Evolutionary conservation across 2,113 vertebrate genomes (phyloP), one percentile per base, ranked within the genome.

Genomic region (Caretta caretta): DNA sequence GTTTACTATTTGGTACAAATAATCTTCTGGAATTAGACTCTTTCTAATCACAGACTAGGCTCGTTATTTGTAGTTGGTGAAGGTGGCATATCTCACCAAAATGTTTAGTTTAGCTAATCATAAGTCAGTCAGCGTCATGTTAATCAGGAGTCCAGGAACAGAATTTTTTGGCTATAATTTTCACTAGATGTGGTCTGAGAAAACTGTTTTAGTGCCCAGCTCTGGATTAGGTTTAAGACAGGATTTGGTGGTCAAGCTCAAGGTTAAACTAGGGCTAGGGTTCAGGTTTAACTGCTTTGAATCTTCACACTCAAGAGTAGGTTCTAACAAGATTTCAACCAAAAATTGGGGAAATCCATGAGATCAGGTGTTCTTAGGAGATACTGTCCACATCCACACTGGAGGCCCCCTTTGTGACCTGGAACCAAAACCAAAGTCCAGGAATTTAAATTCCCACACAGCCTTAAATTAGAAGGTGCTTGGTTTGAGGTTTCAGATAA

Each of bases 261-360:
- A 3, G 57, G 4, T 5, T 25, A 56, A 54, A 42, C 50, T 87
- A 54, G 13, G 25, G 3, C 17, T 90, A 50, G 78, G 46, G 29
- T 57, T 0, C 0, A 46, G 19, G 29, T 59, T 85, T 54, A 79
- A 13, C 54, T 46, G 2, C 25, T 88, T 76, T 75, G 50, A 72
- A 87, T 49, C 35, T 35, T 22, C 65, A 83, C n/a, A 78, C 9
- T 88, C 3, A 42, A 62, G 78, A 78, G 42, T 38, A 0, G 0
- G 3, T 82, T 10, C 76, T 82, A 14, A n/a, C 35, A 38, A 46
- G 53, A 35, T 84, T 76, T 82, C 75, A 12, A 35, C 17, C 22
- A 29, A 85, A 87, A 85, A 57, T 49, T 54, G 31, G 17, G 9
- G 75, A 83, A 91, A 84, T 48, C 3, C 9, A 10, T 1, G 1